Conservation (phyloP, 1,140 invertebrate genomes). For the Drosophila kepulauana region DNA sequence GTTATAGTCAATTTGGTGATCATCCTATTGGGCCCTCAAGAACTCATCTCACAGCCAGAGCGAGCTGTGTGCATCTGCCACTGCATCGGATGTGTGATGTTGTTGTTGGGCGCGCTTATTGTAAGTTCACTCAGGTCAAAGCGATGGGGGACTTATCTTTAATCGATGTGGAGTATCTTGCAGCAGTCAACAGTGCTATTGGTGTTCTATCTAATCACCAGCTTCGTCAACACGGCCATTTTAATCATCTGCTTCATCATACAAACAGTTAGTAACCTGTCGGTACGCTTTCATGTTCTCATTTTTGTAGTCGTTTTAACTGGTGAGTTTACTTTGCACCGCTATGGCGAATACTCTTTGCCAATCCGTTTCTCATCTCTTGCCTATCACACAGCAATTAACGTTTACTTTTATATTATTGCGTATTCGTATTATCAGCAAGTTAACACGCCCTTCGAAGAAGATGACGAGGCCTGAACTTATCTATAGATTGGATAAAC, state of each 20-base stretch:
- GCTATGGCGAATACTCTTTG: no score
- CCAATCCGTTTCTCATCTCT: not conserved
- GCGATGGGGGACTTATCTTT: not conserved
- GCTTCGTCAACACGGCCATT: slow-evolving; percentile 44
- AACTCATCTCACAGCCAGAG: slow-evolving; percentile 22
- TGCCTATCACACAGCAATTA: slow-evolving; percentile 30
- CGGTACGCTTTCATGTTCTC: not conserved
- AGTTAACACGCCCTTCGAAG: not conserved
- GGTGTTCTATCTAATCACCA: slow-evolving; percentile 63
- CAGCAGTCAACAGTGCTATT: slow-evolving; percentile 57
- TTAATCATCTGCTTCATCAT: not conserved
- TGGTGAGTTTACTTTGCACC: slow-evolving; percentile 26
- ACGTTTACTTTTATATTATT: slow-evolving; percentile 51
- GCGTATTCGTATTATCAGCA: slow-evolving; percentile 45
- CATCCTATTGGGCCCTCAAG: not conserved
- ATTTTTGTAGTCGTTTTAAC: not conserved
- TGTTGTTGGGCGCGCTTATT: slow-evolving; percentile 48
- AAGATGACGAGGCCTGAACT: not conserved
- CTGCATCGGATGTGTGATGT: slow-evolving; percentile 55
- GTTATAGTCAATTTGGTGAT: slow-evolving; percentile 27
- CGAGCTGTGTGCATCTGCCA: slow-evolving; percentile 64
- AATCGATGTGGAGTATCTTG: not conserved
- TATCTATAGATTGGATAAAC: not conserved
- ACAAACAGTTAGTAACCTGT: not conserved
- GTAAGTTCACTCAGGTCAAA: slow-evolving; percentile 40